A percentile compares a stretch with the other conserved stretches of the same genome.
Evolutionary conservation across 2,113 vertebrate species (phyloP).

Genomic region (Chionis minor): DNA sequence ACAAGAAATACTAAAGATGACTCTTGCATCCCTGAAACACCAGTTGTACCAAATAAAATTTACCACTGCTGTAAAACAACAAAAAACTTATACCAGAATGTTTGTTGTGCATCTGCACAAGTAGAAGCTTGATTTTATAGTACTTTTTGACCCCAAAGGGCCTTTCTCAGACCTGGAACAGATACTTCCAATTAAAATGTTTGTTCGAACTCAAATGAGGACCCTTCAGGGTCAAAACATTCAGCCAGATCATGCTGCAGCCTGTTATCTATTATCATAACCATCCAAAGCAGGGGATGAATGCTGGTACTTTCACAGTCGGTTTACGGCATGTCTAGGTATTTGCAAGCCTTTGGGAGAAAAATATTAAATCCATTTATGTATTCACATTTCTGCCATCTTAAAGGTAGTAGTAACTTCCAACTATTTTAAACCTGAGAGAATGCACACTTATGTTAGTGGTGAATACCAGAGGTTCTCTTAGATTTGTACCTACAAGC

Average conservation of each 20-base stretch:
- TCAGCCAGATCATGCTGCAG: conserved; percentile 20
- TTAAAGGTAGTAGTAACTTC: neutral
- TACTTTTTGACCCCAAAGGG: conserved; percentile 25
- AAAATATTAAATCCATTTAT: neutral
- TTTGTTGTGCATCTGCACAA: neutral
- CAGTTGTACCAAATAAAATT: neutral
- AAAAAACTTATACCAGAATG: neutral
- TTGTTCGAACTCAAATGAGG: neutral
- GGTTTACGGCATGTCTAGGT: neutral
- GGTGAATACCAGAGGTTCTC: neutral
- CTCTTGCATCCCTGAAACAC: neutral
- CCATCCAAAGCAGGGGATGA: conserved; percentile 3
- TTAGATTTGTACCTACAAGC: neutral
- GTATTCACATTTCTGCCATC: neutral
- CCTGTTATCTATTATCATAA: conserved; percentile 45
- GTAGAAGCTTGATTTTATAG: conserved; percentile 22
- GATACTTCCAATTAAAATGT: conserved; percentile 39
- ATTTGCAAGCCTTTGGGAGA: neutral
- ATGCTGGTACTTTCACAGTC: neutral
- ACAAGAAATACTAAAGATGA: neutral
- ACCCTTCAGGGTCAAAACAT: conserved; percentile 44
- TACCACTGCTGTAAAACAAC: neutral
- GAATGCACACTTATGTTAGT: neutral
- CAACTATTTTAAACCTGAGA: neutral
- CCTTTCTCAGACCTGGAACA: conserved; percentile 9